Evolutionary conservation across 2,888 invertebrate species (phyloP).

Genomic region (Gnatocerus cornutus): DNA sequence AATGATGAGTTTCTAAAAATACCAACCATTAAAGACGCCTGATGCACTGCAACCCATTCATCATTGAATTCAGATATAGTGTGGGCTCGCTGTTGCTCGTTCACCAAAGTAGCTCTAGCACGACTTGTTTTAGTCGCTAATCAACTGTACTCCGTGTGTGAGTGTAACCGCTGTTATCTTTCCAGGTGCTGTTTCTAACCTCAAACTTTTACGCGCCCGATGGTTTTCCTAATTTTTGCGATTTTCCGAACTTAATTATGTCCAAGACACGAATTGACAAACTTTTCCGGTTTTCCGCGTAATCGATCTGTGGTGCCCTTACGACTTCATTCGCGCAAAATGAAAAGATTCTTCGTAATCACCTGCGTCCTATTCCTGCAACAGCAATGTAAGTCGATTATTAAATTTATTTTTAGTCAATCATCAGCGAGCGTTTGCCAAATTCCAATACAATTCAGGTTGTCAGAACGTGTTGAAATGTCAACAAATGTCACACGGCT

Average conservation of each 20-base stretch:
- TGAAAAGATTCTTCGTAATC: constrained; percentile 26
- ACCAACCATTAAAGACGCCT: constrained; percentile 47
- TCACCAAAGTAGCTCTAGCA: constrained; percentile 29
- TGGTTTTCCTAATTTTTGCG: constrained; percentile 23
- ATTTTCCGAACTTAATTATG: constrained; percentile 29
- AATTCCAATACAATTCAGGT: constrained; percentile 7
- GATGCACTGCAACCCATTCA: constrained; percentile 51
- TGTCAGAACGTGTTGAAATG: constrained; percentile 13
- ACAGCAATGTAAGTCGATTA: constrained; percentile 29
- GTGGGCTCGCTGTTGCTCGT: constrained; percentile 30
- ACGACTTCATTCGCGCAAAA: constrained; percentile 27
- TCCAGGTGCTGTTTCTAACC: constrained; percentile 44
- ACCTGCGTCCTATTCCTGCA: constrained; percentile 17
- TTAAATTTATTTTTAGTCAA: constrained; percentile 17
- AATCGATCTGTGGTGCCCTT: constrained; percentile 12
- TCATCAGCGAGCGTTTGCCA: constrained; percentile 6
- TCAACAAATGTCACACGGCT: constrained; percentile 18
- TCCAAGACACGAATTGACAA: constrained; percentile 28
- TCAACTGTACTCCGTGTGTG: constrained; percentile 30
- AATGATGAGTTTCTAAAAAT: constrained; percentile 49
- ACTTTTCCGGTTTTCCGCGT: constrained; percentile 25
- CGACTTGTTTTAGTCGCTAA: constrained; percentile 39
- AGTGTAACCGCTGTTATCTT: constrained; percentile 20
- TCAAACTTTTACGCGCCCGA: constrained; percentile 44
- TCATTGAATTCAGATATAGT: constrained; percentile 49